phyloP scores from a whole-genome alignment of 2,113 vertebrate genomes.

The Pseudorhombus dupliciocellatus region DNA sequence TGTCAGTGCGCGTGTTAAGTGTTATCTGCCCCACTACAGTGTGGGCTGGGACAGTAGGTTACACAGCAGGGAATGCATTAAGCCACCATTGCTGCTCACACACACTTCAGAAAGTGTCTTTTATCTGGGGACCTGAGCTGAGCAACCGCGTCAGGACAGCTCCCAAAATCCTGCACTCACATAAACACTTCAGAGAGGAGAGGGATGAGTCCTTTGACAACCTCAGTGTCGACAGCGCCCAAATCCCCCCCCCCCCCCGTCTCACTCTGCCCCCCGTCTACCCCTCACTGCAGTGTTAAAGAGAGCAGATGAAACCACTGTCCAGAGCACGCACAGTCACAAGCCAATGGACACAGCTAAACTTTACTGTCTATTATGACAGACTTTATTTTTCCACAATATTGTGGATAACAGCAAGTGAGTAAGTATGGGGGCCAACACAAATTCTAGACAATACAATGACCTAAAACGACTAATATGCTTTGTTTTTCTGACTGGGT shows the following conservation, averaged over 20 bases:
- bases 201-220: conserved; percentile 59
- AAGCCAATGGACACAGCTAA: conserved; percentile 15
- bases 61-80: conserved; percentile 77
- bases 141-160: conserved; percentile 58
- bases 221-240: conserved; percentile 20
- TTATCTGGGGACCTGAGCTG: conserved; percentile 69
- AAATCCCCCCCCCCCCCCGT: conserved; percentile 37
- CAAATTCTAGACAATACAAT: too few relatives aligned
- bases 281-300: conserved; percentile 29
- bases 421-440: too few relatives aligned
- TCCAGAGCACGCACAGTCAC: conserved; percentile 33
- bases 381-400: too few relatives aligned
- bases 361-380: too few relatives aligned
- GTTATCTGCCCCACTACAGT: conserved; percentile 81
- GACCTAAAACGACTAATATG: too few relatives aligned
- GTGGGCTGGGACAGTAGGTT: conserved; percentile 70
- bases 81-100: conserved; percentile 51
- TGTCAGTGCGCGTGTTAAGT: conserved; percentile 58
- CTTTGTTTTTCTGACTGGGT: too few relatives aligned
- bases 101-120: conserved; percentile 67
- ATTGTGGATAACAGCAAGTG: too few relatives aligned
- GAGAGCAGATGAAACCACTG: conserved; percentile 38
- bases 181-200: conserved; percentile 61
- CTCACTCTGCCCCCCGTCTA: neutral
- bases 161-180: conserved; percentile 65